Evolutionary conservation across 92 coral and sea anemone genomes (phyloP).

Genomic region (Zoanthus solanderi): DNA sequence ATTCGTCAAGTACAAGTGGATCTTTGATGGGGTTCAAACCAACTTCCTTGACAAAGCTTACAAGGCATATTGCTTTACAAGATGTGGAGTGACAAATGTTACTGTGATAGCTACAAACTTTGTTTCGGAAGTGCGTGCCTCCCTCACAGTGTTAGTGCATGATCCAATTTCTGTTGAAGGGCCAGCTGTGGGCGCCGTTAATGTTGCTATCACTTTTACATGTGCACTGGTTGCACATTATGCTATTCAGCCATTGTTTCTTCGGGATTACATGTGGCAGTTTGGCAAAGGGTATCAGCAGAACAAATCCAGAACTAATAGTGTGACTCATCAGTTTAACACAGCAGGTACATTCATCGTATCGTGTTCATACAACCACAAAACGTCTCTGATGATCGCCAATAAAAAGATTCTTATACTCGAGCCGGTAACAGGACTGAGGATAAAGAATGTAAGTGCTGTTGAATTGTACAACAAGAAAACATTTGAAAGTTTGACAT

Average conservation of each 20-base stretch:
- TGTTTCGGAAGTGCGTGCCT: conserved; percentile 52
- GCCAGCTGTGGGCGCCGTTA: conserved; percentile 54
- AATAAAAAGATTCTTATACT: conserved; percentile 62
- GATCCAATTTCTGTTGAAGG: conserved; percentile 58
- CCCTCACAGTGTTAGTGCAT: conserved; percentile 57
- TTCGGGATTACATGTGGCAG: conserved; percentile 64
- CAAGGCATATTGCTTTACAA: conserved; percentile 49
- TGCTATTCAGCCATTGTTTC: not conserved
- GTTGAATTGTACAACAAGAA: conserved; percentile 70
- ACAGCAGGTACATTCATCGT: conserved; percentile 65
- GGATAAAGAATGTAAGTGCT: conserved; percentile 70
- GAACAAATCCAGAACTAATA: conserved; percentile 27
- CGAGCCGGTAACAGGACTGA: conserved; percentile 74
- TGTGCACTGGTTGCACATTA: conserved; percentile 50
- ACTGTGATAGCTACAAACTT: conserved; percentile 75
- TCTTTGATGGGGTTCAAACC: conserved; percentile 61
- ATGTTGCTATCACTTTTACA: conserved; percentile 18
- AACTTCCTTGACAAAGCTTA: conserved; percentile 57
- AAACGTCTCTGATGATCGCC: conserved; percentile 18
- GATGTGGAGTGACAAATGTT: conserved; percentile 66
- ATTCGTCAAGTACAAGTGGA: conserved; percentile 75
- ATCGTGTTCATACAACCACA: conserved; percentile 50
- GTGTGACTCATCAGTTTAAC: conserved; percentile 64
- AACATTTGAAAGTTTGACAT: conserved; percentile 62
- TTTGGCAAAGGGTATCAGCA: conserved; percentile 74